Percentiles rank a stretch among this genome's conserved stretches.
Conservation (phyloP, 2,888 invertebrate genomes). For the Troglohyphantes excavatus region DNA sequence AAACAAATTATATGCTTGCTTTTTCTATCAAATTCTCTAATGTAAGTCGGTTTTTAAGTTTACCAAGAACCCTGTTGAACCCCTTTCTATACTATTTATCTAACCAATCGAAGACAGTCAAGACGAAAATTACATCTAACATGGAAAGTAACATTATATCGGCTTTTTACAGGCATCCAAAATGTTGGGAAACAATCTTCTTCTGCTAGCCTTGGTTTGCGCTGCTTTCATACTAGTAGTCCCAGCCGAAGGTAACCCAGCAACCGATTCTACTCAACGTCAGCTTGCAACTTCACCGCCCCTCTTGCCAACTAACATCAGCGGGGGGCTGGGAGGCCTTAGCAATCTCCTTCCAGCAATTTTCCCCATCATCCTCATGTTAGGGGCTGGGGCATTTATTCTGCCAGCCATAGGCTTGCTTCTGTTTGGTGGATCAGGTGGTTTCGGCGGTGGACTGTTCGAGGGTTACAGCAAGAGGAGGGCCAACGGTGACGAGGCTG, state of each 20-base stretch:
- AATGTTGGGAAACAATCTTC: constrained; percentile 9
- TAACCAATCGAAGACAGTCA: too few relatives aligned
- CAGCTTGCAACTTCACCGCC: constrained; percentile 52
- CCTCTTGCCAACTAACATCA: constrained; percentile 23
- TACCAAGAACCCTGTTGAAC: too few relatives aligned
- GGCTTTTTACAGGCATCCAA: constrained; percentile 12
- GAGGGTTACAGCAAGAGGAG: constrained; percentile 63
- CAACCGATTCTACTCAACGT: constrained; percentile 17
- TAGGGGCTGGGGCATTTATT: constrained; percentile 57
- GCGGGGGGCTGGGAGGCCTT: constrained; percentile 27
- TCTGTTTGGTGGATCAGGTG: constrained; percentile 51
- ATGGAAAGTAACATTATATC: too few relatives aligned
- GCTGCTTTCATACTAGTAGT: neutral
- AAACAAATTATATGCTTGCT: too few relatives aligned
- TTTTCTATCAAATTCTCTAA: too few relatives aligned
- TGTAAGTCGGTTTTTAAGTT: too few relatives aligned
- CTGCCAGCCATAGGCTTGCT: constrained; percentile 55
- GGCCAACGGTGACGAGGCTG: neutral
- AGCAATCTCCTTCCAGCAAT: constrained; percentile 46
- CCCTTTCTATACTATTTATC: too few relatives aligned
- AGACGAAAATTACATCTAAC: too few relatives aligned
- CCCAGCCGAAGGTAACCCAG: neutral
- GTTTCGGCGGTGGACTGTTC: constrained; percentile 45
- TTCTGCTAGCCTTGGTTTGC: neutral
- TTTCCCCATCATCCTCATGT: constrained; percentile 48